A percentile compares a stretch with the other conserved stretches of the same genome.
Evolutionary conservation across 2,888 invertebrate genomes (phyloP).

Genomic region (Myathropa florea): DNA sequence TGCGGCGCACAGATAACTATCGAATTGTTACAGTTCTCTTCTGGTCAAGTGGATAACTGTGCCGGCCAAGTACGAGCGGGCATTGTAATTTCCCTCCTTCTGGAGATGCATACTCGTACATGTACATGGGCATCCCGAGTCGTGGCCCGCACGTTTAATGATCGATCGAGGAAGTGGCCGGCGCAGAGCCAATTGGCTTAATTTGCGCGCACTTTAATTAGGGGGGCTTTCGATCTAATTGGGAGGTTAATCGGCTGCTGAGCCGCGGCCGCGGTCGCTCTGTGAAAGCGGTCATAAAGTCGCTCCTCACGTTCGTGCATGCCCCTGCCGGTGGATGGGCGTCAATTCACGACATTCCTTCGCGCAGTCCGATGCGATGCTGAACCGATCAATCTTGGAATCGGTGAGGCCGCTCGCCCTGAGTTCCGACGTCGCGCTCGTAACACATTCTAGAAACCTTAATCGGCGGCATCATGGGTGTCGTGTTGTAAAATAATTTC

Average conservation of each 20-base stretch:
- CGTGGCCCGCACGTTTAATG: conserved; percentile 38
- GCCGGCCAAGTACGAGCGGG: conserved; percentile 37
- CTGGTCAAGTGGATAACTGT: conserved; percentile 63
- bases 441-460: conserved; percentile 48
- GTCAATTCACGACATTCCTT: conserved; percentile 44
- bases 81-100: conserved; percentile 48
- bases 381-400: conserved; percentile 58
- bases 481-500: conserved; percentile 57
- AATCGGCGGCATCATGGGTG: conserved; percentile 32
- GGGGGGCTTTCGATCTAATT: conserved; percentile 59
- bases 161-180: conserved; percentile 62
- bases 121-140: neutral
- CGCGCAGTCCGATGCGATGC: neutral
- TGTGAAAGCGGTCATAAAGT: conserved; percentile 53
- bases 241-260: conserved; percentile 56
- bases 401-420: neutral
- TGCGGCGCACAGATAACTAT: conserved; percentile 24
- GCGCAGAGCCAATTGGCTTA: conserved; percentile 56
- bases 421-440: neutral
- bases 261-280: conserved; percentile 10
- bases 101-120: neutral
- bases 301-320: conserved; percentile 18
- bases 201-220: conserved; percentile 61
- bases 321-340: neutral
- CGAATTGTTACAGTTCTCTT: conserved; percentile 40